These are phyloP conservation scores for Hystrix brachyura DNA, from an alignment of 2,113 vertebrate genomes.

Conservation along the genomic window DNA sequence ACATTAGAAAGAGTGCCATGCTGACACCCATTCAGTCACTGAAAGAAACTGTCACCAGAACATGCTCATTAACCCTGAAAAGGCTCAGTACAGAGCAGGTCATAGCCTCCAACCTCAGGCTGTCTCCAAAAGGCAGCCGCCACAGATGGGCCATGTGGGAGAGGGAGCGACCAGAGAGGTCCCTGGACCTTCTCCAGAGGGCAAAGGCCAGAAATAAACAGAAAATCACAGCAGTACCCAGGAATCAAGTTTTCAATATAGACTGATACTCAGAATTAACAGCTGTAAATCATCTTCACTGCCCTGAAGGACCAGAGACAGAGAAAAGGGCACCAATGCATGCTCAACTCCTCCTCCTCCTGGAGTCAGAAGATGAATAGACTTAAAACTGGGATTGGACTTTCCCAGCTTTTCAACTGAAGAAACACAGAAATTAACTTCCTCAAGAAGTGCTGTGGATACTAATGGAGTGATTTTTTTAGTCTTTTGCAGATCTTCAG, in stretches of 20 bases:
- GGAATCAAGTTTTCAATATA: neutral
- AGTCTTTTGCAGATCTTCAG: constrained; percentile 99
- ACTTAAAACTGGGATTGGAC: neutral
- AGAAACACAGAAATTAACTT: neutral
- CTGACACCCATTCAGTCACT: neutral
- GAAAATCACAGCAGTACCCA: constrained; percentile 2
- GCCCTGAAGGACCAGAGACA: neutral
- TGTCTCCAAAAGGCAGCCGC: neutral
- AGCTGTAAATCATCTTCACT: neutral
- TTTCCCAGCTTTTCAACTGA: neutral
- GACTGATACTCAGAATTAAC: neutral
- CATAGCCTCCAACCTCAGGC: neutral
- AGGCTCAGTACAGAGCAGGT: neutral
- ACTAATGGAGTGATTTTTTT: constrained; percentile 85
- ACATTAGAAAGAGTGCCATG: neutral
- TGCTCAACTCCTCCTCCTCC: constrained; percentile 11
- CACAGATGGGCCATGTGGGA: neutral
- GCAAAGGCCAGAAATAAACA: constrained; percentile 29
- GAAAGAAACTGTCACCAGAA: neutral
- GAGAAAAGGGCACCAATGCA: neutral
- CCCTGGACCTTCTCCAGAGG: neutral
- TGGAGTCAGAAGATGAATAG: neutral
- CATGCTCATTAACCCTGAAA: neutral
- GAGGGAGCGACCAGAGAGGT: neutral
- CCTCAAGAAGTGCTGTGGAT: neutral